These are phyloP conservation scores for Metopolophium dirhodum DNA, from an alignment of 1,140 invertebrate genomes.

Conservation along the genomic window DNA sequence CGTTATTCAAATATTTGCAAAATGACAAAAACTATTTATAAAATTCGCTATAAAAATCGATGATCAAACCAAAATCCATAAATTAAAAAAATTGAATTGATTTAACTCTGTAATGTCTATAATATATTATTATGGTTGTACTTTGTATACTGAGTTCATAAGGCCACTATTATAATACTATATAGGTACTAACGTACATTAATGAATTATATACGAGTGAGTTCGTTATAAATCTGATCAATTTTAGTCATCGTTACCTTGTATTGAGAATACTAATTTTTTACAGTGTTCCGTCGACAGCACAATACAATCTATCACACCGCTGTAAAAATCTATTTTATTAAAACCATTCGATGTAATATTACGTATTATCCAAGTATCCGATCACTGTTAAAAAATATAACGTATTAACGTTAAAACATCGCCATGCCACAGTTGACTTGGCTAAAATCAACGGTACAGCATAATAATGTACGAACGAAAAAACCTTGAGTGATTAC, in stretches of 20 bases:
- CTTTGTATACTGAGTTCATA: not conserved
- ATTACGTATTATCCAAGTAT: not conserved
- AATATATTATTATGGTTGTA: not conserved
- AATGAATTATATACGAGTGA: not conserved
- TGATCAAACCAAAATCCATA: not conserved
- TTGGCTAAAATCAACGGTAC: not conserved
- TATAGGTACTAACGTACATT: not conserved
- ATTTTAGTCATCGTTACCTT: constrained; percentile 1
- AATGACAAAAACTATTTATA: not conserved
- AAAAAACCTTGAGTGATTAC: not conserved
- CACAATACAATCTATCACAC: not conserved
- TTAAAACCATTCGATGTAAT: not conserved
- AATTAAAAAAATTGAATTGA: not conserved
- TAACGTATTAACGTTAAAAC: not conserved
- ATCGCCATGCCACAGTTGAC: not conserved
- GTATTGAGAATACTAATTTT: not conserved
- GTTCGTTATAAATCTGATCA: not conserved
- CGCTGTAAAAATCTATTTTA: not conserved
- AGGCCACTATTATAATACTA: not conserved
- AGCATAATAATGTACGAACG: not conserved
- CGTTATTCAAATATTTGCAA: not conserved
- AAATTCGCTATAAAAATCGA: not conserved
- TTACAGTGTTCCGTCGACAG: not conserved
- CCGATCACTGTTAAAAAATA: not conserved
- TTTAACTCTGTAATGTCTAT: not conserved